Evolutionary conservation across 2,113 vertebrate species (phyloP).

Genomic region (Alligator mississippiensis): DNA sequence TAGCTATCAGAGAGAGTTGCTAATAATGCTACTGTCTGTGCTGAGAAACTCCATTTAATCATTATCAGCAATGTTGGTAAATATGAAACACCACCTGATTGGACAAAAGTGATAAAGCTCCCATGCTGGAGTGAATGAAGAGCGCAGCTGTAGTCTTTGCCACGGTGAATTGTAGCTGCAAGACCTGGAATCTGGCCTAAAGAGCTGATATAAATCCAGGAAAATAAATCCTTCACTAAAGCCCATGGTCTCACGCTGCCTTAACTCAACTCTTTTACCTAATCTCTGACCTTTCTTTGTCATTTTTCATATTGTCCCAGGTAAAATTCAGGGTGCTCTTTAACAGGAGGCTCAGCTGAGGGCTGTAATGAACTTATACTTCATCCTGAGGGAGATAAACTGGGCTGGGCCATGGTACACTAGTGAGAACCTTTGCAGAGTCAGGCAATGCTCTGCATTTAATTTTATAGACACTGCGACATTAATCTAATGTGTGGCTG

Average conservation of each 20-base stretch:
- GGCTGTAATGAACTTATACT: not conserved
- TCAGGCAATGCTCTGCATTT: not conserved
- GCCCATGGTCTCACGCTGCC: slow-evolving; percentile 60
- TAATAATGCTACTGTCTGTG: slow-evolving; percentile 61
- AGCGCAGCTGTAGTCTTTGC: slow-evolving; percentile 68
- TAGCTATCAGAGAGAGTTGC: slow-evolving; percentile 55
- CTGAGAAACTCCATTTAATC: slow-evolving; percentile 63
- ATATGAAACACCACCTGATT: slow-evolving; percentile 38
- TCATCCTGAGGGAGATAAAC: not conserved
- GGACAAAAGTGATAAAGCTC: slow-evolving; percentile 63
- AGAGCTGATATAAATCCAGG: slow-evolving; percentile 72
- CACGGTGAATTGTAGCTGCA: slow-evolving; percentile 66
- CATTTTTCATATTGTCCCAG: slow-evolving; percentile 61
- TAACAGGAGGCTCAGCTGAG: not conserved
- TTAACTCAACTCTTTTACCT: slow-evolving; percentile 72
- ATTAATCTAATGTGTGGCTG: not conserved
- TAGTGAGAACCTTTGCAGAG: not conserved
- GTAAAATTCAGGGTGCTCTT: slow-evolving; percentile 39
- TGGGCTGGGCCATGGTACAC: accelerated
- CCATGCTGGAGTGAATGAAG: slow-evolving; percentile 38
- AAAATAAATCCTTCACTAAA: slow-evolving; percentile 57
- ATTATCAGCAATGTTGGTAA: slow-evolving; percentile 42
- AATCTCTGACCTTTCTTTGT: slow-evolving; percentile 68
- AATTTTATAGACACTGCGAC: not conserved
- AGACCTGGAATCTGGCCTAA: slow-evolving; percentile 68